phyloP scores from a whole-genome alignment of 2,888 invertebrate genomes.

The Stegophylla sp. region DNA sequence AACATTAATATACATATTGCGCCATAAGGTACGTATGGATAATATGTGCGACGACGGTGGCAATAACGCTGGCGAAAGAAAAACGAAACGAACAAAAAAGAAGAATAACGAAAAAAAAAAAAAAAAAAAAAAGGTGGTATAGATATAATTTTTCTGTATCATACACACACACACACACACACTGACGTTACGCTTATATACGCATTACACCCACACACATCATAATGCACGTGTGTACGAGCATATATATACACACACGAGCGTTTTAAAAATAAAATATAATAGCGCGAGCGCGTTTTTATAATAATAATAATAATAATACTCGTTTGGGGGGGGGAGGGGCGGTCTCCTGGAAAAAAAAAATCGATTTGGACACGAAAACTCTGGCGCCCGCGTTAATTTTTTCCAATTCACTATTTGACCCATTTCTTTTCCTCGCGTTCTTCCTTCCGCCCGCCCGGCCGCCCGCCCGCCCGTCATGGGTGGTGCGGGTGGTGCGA shows the following conservation, averaged over 20 bases:
- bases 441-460: no score
- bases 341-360: neutral
- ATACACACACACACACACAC: neutral
- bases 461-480: neutral
- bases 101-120: no score
- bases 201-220: neutral
- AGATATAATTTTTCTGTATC: no score
- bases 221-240: neutral
- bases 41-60: no score
- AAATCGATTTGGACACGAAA: slow-evolving; percentile 51
- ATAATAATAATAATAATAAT: neutral
- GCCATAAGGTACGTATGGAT: no score
- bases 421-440: slow-evolving; percentile 56
- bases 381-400: slow-evolving; percentile 44
- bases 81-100: no score
- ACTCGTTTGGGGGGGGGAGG: neutral
- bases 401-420: slow-evolving; percentile 53
- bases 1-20: no score
- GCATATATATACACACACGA: neutral
- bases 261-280: neutral
- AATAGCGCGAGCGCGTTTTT: neutral
- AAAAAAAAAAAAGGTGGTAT: no score
- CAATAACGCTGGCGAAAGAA: no score
- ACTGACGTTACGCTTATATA: no score
- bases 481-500: neutral